These are phyloP conservation scores for Nanorana parkeri DNA, from an alignment of 2,113 vertebrate genomes.

Conservation along the genomic window DNA sequence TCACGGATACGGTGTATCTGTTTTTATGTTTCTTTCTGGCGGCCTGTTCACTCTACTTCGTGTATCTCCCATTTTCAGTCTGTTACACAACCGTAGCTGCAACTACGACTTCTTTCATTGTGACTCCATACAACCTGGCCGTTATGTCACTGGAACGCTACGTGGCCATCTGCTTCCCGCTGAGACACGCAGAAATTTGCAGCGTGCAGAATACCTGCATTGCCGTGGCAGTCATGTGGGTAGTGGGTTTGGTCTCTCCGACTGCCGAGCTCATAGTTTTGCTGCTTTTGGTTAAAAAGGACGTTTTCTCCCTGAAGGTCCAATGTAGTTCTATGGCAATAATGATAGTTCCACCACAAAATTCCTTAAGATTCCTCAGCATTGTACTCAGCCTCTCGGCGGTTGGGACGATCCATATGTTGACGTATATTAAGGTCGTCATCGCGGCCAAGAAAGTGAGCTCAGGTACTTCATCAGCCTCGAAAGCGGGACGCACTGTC, in stretches of 20 bases:
- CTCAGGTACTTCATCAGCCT: background rate
- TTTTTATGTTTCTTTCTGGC: background rate
- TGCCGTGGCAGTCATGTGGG: conserved; percentile 1
- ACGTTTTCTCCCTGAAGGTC: background rate
- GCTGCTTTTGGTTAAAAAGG: background rate
- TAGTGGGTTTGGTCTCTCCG: background rate
- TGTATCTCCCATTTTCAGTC: background rate
- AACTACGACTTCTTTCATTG: background rate
- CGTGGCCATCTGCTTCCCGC: background rate
- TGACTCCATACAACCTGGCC: conserved; percentile 6
- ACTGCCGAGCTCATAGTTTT: background rate
- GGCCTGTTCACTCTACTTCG: background rate
- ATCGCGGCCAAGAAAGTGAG: background rate
- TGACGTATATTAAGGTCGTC: conserved; percentile 6
- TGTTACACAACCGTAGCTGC: conserved; percentile 8
- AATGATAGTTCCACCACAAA: background rate
- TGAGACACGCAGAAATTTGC: conserved; percentile 19
- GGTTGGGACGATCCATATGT: background rate
- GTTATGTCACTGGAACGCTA: too few relatives aligned
- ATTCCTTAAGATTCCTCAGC: background rate
- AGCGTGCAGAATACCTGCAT: background rate
- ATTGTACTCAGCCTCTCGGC: background rate
- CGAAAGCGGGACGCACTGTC: background rate
- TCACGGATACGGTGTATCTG: conserved; percentile 3
- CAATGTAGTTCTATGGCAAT: background rate